Evolutionary conservation across 1,140 invertebrate species (phyloP).

Genomic region (Brachionus koreanus): DNA sequence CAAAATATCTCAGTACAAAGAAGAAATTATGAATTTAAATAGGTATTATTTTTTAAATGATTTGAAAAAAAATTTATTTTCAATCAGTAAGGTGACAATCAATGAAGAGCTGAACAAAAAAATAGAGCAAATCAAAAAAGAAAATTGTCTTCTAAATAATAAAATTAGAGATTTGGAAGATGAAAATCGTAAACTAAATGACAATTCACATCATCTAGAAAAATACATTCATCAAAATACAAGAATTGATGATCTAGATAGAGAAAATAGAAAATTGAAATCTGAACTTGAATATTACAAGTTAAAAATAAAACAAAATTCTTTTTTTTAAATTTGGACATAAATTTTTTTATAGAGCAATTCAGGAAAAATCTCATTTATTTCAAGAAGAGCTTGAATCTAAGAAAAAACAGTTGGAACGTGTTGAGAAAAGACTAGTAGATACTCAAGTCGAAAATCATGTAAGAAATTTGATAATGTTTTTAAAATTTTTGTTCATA

Average conservation of each 20-base stretch:
- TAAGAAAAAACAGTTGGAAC: slow-evolving; percentile 3
- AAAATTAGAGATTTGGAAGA: not conserved
- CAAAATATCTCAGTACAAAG: not conserved
- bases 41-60: not conserved
- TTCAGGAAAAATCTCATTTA: slow-evolving; percentile 31
- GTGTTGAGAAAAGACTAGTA: slow-evolving; percentile 6
- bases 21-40: not conserved
- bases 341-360: not conserved
- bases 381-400: slow-evolving; percentile 21
- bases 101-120: not conserved
- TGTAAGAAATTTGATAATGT: not conserved
- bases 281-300: slow-evolving; percentile 15
- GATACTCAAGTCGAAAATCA: slow-evolving; percentile 17
- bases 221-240: not conserved
- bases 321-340: not conserved
- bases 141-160: slow-evolving; percentile 20
- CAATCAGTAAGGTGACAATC: not conserved
- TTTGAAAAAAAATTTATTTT: not conserved
- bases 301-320: not conserved
- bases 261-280: slow-evolving; percentile 35
- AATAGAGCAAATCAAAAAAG: not conserved
- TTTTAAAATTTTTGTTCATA: not conserved
- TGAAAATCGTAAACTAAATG: not conserved
- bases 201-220: slow-evolving; percentile 3
- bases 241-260: not conserved